These are phyloP conservation scores for Thamnophis elegans DNA, from an alignment of 2,797 vertebrate species.

Conservation along the genomic window DNA sequence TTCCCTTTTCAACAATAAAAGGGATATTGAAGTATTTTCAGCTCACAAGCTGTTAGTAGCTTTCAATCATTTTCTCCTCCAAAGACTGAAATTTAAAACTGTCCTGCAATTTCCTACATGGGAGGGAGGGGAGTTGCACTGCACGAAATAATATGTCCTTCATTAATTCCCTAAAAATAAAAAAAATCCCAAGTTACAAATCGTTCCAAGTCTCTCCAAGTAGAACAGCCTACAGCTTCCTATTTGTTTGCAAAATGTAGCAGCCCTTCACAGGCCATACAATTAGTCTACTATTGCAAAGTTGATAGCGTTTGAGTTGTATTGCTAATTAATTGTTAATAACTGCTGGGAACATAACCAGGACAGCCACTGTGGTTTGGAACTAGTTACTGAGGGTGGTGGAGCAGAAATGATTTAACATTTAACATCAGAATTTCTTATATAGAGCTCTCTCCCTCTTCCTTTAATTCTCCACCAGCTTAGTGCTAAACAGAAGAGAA, in stretches of 20 bases:
- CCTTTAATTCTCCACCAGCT: constrained; percentile 32
- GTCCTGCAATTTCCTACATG: neutral
- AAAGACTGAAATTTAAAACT: neutral
- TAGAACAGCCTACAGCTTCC: constrained; percentile 53
- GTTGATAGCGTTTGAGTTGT: constrained; percentile 60
- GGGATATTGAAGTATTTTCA: neutral
- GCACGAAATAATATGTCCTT: neutral
- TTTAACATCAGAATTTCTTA: constrained; percentile 70
- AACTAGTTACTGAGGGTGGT: constrained; percentile 66
- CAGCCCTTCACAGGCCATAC: constrained; percentile 51
- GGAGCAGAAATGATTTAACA: constrained; percentile 71
- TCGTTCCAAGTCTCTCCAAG: constrained; percentile 43
- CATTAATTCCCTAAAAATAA: constrained; percentile 46
- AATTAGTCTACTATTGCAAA: constrained; percentile 58
- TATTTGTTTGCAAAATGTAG: constrained; percentile 65
- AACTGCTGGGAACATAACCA: constrained; percentile 75
- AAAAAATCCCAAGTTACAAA: constrained; percentile 27
- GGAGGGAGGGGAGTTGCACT: neutral
- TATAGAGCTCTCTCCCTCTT: constrained; percentile 35
- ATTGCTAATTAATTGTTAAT: constrained; percentile 81
- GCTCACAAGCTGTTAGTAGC: neutral
- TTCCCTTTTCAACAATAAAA: neutral
- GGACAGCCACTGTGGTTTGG: constrained; percentile 66
- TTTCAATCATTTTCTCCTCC: neutral
- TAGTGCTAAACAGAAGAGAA: constrained; percentile 39